Base-by-base conservation (phyloP, 2,113 vertebrate species). In the Lagopus muta region DNA sequence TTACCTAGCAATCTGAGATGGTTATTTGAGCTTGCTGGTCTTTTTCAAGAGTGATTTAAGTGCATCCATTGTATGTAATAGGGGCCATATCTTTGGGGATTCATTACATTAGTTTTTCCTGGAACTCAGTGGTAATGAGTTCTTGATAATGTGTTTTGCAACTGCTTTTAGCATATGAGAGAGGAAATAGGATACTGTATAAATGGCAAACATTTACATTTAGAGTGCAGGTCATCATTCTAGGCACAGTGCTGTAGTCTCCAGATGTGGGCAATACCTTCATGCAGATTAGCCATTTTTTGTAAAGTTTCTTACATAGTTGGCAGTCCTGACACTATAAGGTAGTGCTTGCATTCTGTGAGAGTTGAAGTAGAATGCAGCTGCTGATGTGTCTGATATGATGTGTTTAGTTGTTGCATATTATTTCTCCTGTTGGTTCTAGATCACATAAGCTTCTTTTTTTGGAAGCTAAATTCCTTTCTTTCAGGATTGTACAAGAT, bases 61-160 rank as follows among this genome's bases (percentile, higher is more conserved):
- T 88, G 93, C 80, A 88, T 97, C 94, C 94, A 86, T 96, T 95
- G 86, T 32, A 78, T 78, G 70, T 94, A 94, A 88, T 86, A 88
- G 88, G 21, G 0, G 36, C 61, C 78, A 0, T 91, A 58, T 94
- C 95, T 92, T 92, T 86, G 40, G 93, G 89, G 90, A 96, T 91
- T 95, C 82, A 83, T 94, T 92, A 65, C 67, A 50, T 90, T 81
- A 78, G 57, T 88, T 94, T 81, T 96, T 95, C 93, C 65, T 0
- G 86, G 88, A 97, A 94, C 93, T 86, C 9, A 0, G 72, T 50
- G 74, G 57, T 90, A 94, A 94, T 86, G 88, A 90, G 43, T 74
- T 96, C 88, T 88, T 96, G 69, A 88, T 92, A 95, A 97, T 94
- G 85, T 85, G 82, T 91, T 96, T 96, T 94, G 91, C 85, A 89